A percentile compares a stretch with the other conserved stretches of the same genome.
Evolutionary conservation across 2,113 vertebrate genomes (phyloP).

Genomic region (Crotalus helleri): DNA sequence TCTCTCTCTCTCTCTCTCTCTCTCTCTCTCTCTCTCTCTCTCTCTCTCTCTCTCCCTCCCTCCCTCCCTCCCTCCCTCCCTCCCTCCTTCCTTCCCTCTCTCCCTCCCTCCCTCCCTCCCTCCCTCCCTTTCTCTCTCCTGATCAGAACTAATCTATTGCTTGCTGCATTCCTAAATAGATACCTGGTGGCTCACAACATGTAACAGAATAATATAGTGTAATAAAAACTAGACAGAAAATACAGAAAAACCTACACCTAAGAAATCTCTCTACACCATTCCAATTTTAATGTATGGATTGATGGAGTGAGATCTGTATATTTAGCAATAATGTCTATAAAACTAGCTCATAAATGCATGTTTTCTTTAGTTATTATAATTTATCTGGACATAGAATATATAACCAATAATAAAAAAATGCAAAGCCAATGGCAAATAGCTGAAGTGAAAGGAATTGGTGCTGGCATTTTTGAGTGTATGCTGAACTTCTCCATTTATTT

Average conservation of each 20-base stretch:
- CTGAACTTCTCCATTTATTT: conserved; percentile 43
- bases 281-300: neutral
- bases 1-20: neutral
- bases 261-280: neutral
- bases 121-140: neutral
- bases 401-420: neutral
- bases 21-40: too few relatives aligned
- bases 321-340: conserved; percentile 31
- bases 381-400: conserved; percentile 8
- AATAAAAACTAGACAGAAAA: neutral
- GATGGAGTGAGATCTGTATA: conserved; percentile 20
- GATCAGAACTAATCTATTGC: neutral
- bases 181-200: neutral
- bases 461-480: conserved; percentile 18
- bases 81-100: too few relatives aligned
- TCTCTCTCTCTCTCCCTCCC: too few relatives aligned
- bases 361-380: conserved; percentile 27
- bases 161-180: neutral
- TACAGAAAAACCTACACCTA: neutral
- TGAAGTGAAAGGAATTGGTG: conserved; percentile 14
- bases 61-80: neutral
- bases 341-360: conserved; percentile 18
- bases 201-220: neutral
- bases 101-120: too few relatives aligned
- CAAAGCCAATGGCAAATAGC: neutral